A percentile compares a stretch with the other conserved stretches of the same genome.
Evolutionary conservation across 2,888 invertebrate species (phyloP).

Genomic region (Epicampocera succincta): DNA sequence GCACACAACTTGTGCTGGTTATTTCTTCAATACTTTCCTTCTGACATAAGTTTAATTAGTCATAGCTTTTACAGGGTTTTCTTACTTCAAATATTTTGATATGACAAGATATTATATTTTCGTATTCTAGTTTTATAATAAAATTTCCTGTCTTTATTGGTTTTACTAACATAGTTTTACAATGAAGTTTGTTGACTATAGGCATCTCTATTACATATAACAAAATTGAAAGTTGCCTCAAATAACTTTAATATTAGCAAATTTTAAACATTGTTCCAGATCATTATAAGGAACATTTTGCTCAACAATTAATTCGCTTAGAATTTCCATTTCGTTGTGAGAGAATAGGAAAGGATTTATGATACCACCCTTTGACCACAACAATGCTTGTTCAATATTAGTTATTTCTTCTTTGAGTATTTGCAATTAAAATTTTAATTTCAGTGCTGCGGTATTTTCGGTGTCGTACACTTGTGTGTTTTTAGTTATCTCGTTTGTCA

Average conservation of each 20-base stretch:
- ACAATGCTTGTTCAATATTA: conserved; percentile 9
- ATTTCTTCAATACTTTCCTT: too few species aligned
- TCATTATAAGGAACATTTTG: conserved; percentile 8
- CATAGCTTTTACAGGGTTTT: too few species aligned
- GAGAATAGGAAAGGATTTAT: too few species aligned
- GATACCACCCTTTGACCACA: neutral
- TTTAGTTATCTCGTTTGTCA: neutral
- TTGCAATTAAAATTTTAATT: neutral
- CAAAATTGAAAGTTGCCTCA: conserved; percentile 4
- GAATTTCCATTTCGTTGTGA: too few species aligned
- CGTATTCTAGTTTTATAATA: conserved; percentile 10
- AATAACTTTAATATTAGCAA: neutral
- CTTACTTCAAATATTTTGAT: neutral
- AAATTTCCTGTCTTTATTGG: neutral
- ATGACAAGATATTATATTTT: neutral
- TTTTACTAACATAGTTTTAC: conserved; percentile 10
- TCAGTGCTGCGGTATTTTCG: too few species aligned
- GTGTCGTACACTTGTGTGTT: too few species aligned
- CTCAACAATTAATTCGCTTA: conserved; percentile 7
- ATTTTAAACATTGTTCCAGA: conserved; percentile 10
- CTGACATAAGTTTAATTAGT: too few species aligned
- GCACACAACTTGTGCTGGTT: too few species aligned
- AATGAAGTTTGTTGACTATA: neutral
- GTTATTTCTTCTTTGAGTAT: conserved; percentile 12
- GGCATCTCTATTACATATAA: neutral